Conservation (phyloP, 2,797 vertebrate genomes). For the Leuciscus waleckii region DNA sequence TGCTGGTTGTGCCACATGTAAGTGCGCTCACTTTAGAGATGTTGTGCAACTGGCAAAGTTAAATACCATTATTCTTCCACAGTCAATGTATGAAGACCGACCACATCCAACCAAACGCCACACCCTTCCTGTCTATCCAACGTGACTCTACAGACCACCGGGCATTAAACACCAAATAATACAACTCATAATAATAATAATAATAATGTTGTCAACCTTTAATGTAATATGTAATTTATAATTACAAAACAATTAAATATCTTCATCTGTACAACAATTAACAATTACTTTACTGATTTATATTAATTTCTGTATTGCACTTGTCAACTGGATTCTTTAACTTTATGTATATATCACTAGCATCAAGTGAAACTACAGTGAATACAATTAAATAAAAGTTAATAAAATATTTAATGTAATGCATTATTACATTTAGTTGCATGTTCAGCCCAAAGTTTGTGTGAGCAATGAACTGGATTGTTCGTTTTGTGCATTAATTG, state of each 20-base stretch:
- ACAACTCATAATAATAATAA: neutral
- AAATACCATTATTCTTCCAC: conserved; percentile 41
- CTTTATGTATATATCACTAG: neutral
- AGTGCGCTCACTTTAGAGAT: conserved; percentile 22
- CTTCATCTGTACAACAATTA: neutral
- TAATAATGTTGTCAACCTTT: neutral
- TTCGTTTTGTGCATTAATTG: neutral
- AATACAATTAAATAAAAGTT: neutral
- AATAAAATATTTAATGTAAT: neutral
- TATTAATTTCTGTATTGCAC: neutral
- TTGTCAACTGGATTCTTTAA: neutral
- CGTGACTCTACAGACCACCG: conserved; percentile 3
- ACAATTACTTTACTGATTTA: neutral
- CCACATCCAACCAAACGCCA: conserved; percentile 42
- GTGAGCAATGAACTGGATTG: neutral
- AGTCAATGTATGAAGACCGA: conserved; percentile 28
- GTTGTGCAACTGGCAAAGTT: conserved; percentile 45
- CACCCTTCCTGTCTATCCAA: conserved; percentile 48
- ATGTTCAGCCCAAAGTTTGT: neutral
- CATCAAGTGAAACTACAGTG: too few species aligned
- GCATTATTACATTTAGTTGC: neutral
- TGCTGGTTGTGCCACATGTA: conserved; percentile 38
- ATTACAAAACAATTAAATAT: neutral
- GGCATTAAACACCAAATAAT: neutral
- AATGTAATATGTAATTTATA: neutral